phyloP scores from a whole-genome alignment of 2,113 vertebrate genomes.

The Ascaphus truei region DNA sequence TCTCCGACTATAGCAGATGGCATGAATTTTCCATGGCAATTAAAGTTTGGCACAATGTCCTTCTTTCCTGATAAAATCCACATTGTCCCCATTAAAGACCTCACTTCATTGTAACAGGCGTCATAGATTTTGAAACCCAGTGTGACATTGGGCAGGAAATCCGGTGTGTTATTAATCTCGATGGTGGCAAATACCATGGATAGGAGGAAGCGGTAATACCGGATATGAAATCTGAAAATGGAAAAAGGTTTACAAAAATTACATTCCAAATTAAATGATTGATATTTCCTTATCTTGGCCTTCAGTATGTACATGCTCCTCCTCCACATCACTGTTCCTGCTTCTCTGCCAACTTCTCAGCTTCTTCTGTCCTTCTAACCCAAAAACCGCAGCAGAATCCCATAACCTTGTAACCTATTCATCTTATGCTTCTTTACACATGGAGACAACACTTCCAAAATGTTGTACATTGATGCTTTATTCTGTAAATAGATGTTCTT shows the following conservation, averaged over 20 bases:
- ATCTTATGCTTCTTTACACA: too few species aligned
- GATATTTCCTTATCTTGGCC: too few species aligned
- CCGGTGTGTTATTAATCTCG: conserved; percentile 47
- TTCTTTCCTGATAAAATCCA: not conserved
- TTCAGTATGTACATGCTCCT: too few species aligned
- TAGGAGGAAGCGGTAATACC: conserved; percentile 45
- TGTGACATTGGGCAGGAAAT: conserved; percentile 44
- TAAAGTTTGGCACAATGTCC: not conserved
- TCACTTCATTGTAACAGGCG: conserved; percentile 45
- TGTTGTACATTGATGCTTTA: too few species aligned
- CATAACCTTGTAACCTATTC: too few species aligned
- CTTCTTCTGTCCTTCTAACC: too few species aligned
- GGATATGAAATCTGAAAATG: conserved; percentile 40
- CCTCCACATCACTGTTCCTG: too few species aligned
- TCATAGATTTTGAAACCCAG: conserved; percentile 48
- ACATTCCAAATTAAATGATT: too few species aligned
- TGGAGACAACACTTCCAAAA: too few species aligned
- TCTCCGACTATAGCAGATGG: not conserved
- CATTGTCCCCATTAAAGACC: not conserved
- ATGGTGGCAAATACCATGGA: conserved; percentile 47
- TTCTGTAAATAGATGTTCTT: too few species aligned
- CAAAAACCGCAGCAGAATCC: too few species aligned
- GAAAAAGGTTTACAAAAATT: not conserved
- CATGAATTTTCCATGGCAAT: not conserved
- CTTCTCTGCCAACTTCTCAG: too few species aligned